Evolutionary conservation across 1,140 invertebrate genomes (phyloP).

Genomic region (Rhopalosiphum padi): DNA sequence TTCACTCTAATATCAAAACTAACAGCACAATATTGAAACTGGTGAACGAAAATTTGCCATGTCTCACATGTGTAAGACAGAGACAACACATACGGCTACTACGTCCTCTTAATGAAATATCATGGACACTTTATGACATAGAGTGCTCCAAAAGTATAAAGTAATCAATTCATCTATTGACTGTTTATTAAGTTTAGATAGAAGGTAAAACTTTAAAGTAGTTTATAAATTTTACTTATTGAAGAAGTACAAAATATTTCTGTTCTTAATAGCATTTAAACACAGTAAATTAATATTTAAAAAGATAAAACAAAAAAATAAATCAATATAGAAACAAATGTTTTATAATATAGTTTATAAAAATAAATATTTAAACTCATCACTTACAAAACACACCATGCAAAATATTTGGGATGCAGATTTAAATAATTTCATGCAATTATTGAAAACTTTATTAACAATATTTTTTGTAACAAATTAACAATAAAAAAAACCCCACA

Average conservation of each 20-base stretch:
- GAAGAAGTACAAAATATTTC: background rate
- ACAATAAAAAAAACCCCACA: background rate
- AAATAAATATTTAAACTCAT: background rate
- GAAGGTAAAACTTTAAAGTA: background rate
- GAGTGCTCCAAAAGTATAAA: background rate
- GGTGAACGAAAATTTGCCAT: too few relatives aligned
- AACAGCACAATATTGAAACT: too few relatives aligned
- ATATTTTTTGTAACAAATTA: background rate
- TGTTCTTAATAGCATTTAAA: background rate
- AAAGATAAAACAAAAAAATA: background rate
- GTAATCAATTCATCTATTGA: background rate
- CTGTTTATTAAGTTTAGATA: background rate
- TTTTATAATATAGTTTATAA: background rate
- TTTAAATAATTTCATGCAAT: background rate
- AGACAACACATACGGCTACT: too few relatives aligned
- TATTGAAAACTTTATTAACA: background rate
- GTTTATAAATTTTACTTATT: background rate
- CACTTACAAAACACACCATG: background rate
- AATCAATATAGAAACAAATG: too few relatives aligned
- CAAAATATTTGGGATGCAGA: background rate
- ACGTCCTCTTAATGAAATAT: background rate
- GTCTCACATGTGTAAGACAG: too few relatives aligned
- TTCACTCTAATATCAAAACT: too few relatives aligned
- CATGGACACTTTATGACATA: background rate
- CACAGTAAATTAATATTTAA: background rate